A percentile compares a stretch with the other conserved stretches of the same genome.
Conservation (phyloP, 2,888 invertebrate species). For the Mythimna albipuncta region DNA sequence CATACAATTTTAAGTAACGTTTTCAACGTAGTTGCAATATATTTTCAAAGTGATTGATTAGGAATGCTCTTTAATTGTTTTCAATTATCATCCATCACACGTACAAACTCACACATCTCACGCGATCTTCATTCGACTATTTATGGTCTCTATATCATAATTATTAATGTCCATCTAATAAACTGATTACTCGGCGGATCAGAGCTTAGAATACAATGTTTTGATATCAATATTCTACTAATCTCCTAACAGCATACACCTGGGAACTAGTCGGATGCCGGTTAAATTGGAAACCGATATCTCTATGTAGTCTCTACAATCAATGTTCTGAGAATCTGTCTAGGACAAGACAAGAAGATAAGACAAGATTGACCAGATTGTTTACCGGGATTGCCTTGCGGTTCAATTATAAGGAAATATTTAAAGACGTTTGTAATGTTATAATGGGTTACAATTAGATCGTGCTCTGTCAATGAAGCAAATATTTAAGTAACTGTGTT, state of each 20-base stretch:
- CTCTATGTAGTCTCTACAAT: conserved; percentile 1
- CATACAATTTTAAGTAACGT: background rate
- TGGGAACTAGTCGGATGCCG: background rate
- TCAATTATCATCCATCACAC: conserved; percentile 12
- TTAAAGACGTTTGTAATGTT: background rate
- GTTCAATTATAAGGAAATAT: conserved; percentile 8
- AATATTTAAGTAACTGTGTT: no score
- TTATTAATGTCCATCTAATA: conserved; percentile 3
- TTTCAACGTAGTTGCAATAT: background rate
- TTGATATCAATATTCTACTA: background rate
- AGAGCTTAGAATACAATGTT: background rate
- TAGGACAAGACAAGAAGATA: background rate
- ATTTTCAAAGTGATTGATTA: background rate
- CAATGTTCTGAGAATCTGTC: conserved; percentile 1
- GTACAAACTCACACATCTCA: conserved; percentile 9
- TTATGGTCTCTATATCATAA: background rate
- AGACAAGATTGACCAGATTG: background rate
- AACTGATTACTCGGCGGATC: conserved; percentile 2
- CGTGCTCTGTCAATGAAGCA: background rate
- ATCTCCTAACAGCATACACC: conserved; percentile 2
- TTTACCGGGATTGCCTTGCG: background rate
- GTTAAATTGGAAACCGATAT: conserved; percentile 12
- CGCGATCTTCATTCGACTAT: background rate
- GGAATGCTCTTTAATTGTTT: conserved; percentile 12
- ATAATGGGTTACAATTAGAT: background rate